Conservation (phyloP, 2,113 vertebrate genomes). For the Archocentrus centrarchus region DNA sequence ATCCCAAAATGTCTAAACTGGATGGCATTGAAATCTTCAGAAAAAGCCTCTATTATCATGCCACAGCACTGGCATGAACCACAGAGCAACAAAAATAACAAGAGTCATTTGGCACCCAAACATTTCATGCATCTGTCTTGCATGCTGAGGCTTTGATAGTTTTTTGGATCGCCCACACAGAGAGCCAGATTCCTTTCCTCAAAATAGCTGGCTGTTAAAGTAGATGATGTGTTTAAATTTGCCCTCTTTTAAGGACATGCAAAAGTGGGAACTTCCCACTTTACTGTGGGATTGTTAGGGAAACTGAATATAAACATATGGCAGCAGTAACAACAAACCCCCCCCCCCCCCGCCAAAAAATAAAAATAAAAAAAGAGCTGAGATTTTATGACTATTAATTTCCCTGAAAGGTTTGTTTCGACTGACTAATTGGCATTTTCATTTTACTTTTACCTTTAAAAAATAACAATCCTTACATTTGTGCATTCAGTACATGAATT, state of each 20-base stretch:
- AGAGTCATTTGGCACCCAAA: constrained; percentile 53
- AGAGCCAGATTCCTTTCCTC: constrained; percentile 43
- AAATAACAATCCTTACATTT: neutral
- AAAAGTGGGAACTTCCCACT: constrained; percentile 37
- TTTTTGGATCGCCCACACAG: constrained; percentile 49
- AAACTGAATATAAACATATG: constrained; percentile 17
- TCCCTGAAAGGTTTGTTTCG: neutral
- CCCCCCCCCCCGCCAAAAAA: neutral
- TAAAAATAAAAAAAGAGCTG: neutral
- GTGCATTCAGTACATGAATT: neutral
- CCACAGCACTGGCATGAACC: constrained; percentile 32
- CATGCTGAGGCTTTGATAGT: constrained; percentile 64
- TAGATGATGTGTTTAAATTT: constrained; percentile 58
- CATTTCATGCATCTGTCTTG: constrained; percentile 47
- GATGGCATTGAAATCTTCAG: neutral
- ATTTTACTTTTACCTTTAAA: neutral
- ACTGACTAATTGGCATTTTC: neutral
- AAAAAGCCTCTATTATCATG: constrained; percentile 49
- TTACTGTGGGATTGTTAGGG: constrained; percentile 16
- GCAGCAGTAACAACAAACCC: neutral
- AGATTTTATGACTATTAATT: neutral
- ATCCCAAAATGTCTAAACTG: neutral
- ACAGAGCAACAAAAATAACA: constrained; percentile 61
- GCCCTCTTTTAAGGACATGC: constrained; percentile 6
- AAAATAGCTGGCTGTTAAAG: constrained; percentile 64